phyloP scores from a whole-genome alignment of 2,797 vertebrate genomes.

The Taenioides sp. region DNA sequence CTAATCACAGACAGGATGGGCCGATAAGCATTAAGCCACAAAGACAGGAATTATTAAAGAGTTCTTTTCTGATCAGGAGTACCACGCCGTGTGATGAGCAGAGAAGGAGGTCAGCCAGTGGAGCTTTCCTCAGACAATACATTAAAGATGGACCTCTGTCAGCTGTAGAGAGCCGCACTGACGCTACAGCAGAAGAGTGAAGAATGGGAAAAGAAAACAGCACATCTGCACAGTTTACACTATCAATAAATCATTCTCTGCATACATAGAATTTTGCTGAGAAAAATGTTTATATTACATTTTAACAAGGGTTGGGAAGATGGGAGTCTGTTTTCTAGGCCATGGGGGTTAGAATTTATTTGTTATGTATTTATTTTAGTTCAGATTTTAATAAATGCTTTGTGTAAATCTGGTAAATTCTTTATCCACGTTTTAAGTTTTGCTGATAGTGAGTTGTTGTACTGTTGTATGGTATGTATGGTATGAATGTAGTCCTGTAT shows the following conservation, averaged over 20 bases:
- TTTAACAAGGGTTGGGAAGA: neutral
- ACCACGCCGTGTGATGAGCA: slow-evolving; percentile 52
- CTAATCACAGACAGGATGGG: slow-evolving; percentile 67
- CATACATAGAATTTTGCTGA: neutral
- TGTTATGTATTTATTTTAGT: neutral
- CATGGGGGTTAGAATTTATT: neutral
- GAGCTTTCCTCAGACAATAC: slow-evolving; percentile 47
- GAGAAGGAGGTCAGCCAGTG: slow-evolving; percentile 64
- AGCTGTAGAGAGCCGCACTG: slow-evolving; percentile 21
- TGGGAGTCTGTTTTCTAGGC: neutral
- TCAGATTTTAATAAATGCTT: neutral
- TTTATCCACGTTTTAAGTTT: neutral
- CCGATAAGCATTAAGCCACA: slow-evolving; percentile 70
- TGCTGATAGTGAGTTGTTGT: no score
- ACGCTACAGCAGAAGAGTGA: neutral
- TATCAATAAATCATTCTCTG: slow-evolving; percentile 4
- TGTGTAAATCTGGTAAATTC: neutral
- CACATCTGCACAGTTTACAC: neutral
- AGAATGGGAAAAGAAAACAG: slow-evolving; percentile 19
- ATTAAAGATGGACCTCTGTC: slow-evolving; percentile 56
- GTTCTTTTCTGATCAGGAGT: slow-evolving; percentile 55
- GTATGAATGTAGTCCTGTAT: no score
- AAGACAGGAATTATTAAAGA: slow-evolving; percentile 64
- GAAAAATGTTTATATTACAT: neutral
- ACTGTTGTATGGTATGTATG: no score